phyloP scores from a whole-genome alignment of 23 tunicate genomes.

The Oikopleura vanhoeffeni region DNA sequence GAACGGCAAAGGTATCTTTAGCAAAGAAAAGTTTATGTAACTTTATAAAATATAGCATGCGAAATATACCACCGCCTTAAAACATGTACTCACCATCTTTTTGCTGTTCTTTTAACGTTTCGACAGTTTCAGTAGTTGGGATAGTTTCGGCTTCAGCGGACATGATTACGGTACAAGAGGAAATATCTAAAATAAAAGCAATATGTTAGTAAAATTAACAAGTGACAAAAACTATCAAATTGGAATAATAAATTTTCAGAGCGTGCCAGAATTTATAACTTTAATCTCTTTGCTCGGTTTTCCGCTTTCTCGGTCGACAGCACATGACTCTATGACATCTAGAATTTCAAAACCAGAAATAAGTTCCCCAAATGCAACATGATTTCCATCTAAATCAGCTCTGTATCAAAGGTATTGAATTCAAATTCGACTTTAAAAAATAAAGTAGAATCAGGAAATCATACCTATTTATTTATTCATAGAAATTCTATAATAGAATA shows the following conservation, averaged over 20 bases:
- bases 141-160: slow-evolving; percentile 10
- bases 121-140: slow-evolving; percentile 12
- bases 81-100: not conserved
- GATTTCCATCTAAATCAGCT: not conserved
- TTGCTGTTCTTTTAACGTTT: slow-evolving; percentile 10
- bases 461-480: too few relatives aligned
- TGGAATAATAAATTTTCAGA: not conserved
- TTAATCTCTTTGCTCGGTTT: not conserved
- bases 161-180: not conserved
- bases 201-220: not conserved
- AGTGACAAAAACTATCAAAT: not conserved
- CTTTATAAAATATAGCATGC: too few relatives aligned
- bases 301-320: not conserved
- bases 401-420: too few relatives aligned
- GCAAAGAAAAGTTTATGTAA: too few relatives aligned
- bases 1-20: too few relatives aligned
- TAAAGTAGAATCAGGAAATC: too few relatives aligned
- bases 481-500: too few relatives aligned
- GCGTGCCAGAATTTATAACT: not conserved
- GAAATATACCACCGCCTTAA: too few relatives aligned
- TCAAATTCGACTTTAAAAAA: too few relatives aligned
- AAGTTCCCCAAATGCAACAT: slow-evolving; percentile 1
- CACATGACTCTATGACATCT: not conserved
- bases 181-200: too few relatives aligned
- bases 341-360: not conserved